Base-by-base conservation (phyloP, 2,113 vertebrate genomes). In the Nannospalax galili region DNA sequence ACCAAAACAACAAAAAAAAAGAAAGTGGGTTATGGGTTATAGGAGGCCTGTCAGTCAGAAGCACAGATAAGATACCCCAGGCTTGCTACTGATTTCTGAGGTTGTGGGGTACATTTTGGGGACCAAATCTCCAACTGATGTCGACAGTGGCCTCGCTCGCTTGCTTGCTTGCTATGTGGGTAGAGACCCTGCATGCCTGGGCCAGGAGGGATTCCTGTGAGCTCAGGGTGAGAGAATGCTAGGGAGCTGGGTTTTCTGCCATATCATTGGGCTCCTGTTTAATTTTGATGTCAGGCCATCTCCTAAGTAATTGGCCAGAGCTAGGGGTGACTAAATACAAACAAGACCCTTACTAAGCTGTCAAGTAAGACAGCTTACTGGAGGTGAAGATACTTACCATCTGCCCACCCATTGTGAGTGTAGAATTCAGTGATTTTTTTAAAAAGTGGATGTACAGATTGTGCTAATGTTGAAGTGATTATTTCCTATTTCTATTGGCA, bases 221-320 rank as follows among this genome's bases (percentile, higher is more conserved):
- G 65, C 42, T n/a, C 5, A 10, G 0, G 15, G 35, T 7, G n/a
- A 24, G 26, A 17, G 26, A 2, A 12, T 19, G 30, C 8, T 8
- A 40, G 32, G 24, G 75, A 72, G 78, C 5, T 4, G n/a, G 28
- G 9, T 14, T 32, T 48, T 37, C 48, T n/a, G 30, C 35, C 2
- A 0, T 12, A 2, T 60, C 52, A 15, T 52, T 4, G 5, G 52
- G 12, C 7, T 72, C 6, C 40, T 40, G 62, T 58, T 67, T 45
- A n/a, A 1, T 42, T 89, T 79, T 65, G 20, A 67, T 58, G 85
- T 58, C 37, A 37, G n/a, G 15, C n/a, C 48, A 6, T 58, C 62
- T 77, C 40, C 40, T 72, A 45, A 75, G n/a, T 80, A 79, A 62
- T 58, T 64, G 45, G 7, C 17, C 52, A 52, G 24, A 78, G 35